Evolutionary conservation across 2,797 vertebrate genomes (phyloP).

Genomic region (Mormyrops boulengeri): DNA sequence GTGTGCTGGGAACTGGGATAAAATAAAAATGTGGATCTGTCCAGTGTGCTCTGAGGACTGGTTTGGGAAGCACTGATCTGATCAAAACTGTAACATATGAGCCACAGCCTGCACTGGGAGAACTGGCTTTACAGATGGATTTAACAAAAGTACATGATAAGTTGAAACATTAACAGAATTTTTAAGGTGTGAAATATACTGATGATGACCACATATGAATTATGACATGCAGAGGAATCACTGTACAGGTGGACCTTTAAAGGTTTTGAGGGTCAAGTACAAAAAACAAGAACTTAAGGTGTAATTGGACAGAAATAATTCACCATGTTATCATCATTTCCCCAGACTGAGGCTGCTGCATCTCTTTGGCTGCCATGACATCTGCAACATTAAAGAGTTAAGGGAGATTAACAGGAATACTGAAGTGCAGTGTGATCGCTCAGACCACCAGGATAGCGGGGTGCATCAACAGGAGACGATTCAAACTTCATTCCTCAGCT

Average conservation of each 20-base stretch:
- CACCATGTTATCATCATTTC: conserved; percentile 2
- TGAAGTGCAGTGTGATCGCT: conserved; percentile 39
- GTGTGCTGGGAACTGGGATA: too few relatives aligned
- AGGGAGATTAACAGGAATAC: conserved; percentile 37
- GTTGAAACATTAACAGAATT: not conserved
- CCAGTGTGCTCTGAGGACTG: not conserved
- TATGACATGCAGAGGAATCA: not conserved
- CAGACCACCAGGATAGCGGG: not conserved
- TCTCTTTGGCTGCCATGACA: conserved; percentile 38
- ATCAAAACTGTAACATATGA: not conserved
- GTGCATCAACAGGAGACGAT: not conserved
- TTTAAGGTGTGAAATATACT: not conserved
- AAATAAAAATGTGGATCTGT: not conserved
- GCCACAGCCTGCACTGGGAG: not conserved
- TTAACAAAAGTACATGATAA: not conserved
- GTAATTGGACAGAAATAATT: not conserved
- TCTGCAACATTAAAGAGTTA: conserved; percentile 32
- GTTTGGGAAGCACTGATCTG: not conserved
- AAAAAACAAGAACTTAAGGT: not conserved
- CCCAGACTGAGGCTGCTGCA: conserved; percentile 43
- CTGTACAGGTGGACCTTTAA: not conserved
- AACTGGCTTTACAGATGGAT: not conserved
- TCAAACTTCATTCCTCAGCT: not conserved
- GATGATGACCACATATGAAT: not conserved
- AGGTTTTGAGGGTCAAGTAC: not conserved